Evolutionary conservation across 2,888 invertebrate genomes (phyloP).

Genomic region (Tachina fera): DNA sequence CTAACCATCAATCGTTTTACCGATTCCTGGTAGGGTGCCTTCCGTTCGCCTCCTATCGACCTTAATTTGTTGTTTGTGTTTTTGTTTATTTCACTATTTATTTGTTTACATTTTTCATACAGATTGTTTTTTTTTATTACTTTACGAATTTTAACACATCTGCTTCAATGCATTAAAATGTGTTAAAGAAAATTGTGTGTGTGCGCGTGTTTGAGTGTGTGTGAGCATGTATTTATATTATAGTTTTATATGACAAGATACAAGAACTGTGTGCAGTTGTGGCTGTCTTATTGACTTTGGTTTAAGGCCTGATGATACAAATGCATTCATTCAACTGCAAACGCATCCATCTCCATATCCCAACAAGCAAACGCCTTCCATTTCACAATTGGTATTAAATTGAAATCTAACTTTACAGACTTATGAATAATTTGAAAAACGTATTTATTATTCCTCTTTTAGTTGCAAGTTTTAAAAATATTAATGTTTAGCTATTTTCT

Average conservation of each 20-base stretch:
- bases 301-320: constrained; percentile 52
- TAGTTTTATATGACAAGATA: constrained; percentile 47
- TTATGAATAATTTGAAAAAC: too few relatives aligned
- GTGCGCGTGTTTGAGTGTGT: neutral
- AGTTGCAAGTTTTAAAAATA: too few relatives aligned
- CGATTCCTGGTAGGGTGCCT: neutral
- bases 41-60: constrained; percentile 7
- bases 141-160: constrained; percentile 82
- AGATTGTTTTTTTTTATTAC: constrained; percentile 79
- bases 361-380: too few relatives aligned
- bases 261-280: constrained; percentile 40
- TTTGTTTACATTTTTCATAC: constrained; percentile 63
- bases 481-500: too few relatives aligned
- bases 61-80: constrained; percentile 26
- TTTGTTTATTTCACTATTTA: constrained; percentile 63
- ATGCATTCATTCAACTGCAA: constrained; percentile 44
- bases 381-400: too few relatives aligned
- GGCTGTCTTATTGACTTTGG: constrained; percentile 61
- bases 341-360: neutral
- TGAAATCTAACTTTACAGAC: too few relatives aligned
- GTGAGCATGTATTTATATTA: constrained; percentile 19
- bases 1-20: neutral
- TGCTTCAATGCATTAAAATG: constrained; percentile 78
- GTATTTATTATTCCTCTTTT: too few relatives aligned
- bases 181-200: constrained; percentile 47